Percentiles rank a stretch among this genome's conserved stretches.
These are phyloP conservation scores for Anas platyrhynchos DNA, from an alignment of 2,113 vertebrate species.

Conservation along the genomic window DNA sequence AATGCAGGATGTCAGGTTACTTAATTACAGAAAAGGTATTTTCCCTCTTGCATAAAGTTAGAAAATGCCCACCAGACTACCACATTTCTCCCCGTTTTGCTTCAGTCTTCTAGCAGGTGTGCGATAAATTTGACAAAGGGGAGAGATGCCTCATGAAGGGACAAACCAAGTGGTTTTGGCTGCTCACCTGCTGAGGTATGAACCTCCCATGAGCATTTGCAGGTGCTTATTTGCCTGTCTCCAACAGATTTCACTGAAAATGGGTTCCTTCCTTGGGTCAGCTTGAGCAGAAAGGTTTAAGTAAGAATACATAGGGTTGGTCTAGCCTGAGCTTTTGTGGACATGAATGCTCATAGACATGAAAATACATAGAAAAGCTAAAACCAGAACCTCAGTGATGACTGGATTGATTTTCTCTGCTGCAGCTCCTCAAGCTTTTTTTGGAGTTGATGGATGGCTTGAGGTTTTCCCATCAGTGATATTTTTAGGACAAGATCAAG, in stretches of 20 bases:
- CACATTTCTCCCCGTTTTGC: neutral
- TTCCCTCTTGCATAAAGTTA: neutral
- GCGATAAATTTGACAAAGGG: neutral
- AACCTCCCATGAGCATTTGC: neutral
- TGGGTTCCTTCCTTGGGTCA: neutral
- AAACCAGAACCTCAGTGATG: neutral
- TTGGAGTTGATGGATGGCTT: neutral
- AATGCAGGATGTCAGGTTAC: neutral
- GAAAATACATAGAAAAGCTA: neutral
- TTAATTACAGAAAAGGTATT: neutral
- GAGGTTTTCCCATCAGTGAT: neutral
- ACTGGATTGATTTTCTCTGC: neutral
- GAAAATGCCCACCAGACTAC: neutral
- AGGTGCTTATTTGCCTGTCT: conserved; percentile 31
- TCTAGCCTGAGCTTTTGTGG: neutral
- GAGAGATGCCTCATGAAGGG: neutral
- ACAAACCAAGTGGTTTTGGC: neutral
- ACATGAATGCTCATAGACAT: neutral
- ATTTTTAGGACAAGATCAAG: neutral
- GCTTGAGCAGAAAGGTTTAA: neutral
- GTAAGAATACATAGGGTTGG: neutral
- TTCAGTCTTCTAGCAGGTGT: neutral
- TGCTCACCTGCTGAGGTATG: neutral
- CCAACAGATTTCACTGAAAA: neutral
- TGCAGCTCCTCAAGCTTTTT: neutral